These are phyloP conservation scores for Pseudomyrmex gracilis DNA, from an alignment of 1,140 invertebrate species.

Conservation along the genomic window DNA sequence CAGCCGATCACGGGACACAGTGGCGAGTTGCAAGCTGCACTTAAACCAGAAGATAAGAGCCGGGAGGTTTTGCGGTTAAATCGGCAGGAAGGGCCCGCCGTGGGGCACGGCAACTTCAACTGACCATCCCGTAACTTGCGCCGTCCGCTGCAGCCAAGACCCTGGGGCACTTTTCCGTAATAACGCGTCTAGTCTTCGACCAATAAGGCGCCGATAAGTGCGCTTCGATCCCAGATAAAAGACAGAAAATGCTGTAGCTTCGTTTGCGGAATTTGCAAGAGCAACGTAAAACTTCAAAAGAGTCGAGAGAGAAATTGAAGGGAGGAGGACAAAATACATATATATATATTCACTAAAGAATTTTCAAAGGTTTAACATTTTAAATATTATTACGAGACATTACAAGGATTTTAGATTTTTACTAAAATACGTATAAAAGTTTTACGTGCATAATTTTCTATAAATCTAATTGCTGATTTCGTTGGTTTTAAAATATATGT, in stretches of 20 bases:
- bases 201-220: background rate
- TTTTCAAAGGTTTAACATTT: background rate
- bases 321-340: no score
- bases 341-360: background rate
- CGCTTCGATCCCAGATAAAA: constrained; percentile 5
- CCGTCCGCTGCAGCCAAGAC: constrained; percentile 29
- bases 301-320: background rate
- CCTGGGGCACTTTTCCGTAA: constrained; percentile 43
- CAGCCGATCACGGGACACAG: constrained; percentile 11
- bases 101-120: constrained; percentile 19
- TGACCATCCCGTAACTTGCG: constrained; percentile 48
- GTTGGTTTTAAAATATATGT: background rate
- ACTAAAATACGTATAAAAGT: no score
- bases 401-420: background rate
- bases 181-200: constrained; percentile 26
- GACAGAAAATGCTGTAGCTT: background rate
- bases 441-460: background rate
- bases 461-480: background rate
- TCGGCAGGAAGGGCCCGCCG: constrained; percentile 29
- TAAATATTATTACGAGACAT: background rate
- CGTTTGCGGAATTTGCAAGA: background rate
- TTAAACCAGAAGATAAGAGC: constrained; percentile 58
- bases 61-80: constrained; percentile 68
- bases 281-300: background rate
- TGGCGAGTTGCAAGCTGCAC: constrained; percentile 34